Evolutionary conservation across 2,888 invertebrate genomes (phyloP), one percentile per base, ranked within the genome.

Genomic region (Rhagonycha fulva): DNA sequence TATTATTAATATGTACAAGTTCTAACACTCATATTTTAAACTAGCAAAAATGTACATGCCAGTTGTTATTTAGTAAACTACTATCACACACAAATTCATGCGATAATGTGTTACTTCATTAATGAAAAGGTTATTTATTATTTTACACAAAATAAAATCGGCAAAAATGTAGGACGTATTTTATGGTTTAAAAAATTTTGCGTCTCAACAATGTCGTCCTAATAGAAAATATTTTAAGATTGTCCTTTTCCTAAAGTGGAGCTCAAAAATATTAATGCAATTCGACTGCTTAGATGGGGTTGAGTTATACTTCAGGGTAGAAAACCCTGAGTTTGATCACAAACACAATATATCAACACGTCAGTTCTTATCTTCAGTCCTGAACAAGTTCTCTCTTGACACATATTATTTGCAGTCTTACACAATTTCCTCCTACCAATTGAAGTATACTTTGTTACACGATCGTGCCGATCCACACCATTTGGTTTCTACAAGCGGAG

Each of bases 401-500:
- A 68, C 77, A 75, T 72, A 72, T 72, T 72, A 69, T 61, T 75
- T 60, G 75, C 75, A 76, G 72, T 72, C 72, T 72, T 47, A 74
- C 74, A 68, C 61, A 70, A 70, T 47, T 28, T 19, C 76, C 23
- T 70, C 77, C 81, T 82, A 91, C 92, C 92, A 92, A 86, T 91
- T 90, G 88, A 92, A 92, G 87, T 92, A 92, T 82, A 88, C 89
- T 84, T 90, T 88, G 85, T 91, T 90, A 86, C 94, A 94, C 77
- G 92, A 91, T 81, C 91, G 90, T 79, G 92, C 92, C 80, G 94
- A 93, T 76, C 96, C 96, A 86, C 97, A 97, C 96, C 96, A 96
- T 85, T 95, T 93, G 14, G 95, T 95, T 85, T 96, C 94, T 80
- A 93, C 91, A 73, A 96, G 91, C 11, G 95, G 94, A 7, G 96